Base-by-base conservation (phyloP, 64 coral and sea anemone species). In the Platygyra sinensis region DNA sequence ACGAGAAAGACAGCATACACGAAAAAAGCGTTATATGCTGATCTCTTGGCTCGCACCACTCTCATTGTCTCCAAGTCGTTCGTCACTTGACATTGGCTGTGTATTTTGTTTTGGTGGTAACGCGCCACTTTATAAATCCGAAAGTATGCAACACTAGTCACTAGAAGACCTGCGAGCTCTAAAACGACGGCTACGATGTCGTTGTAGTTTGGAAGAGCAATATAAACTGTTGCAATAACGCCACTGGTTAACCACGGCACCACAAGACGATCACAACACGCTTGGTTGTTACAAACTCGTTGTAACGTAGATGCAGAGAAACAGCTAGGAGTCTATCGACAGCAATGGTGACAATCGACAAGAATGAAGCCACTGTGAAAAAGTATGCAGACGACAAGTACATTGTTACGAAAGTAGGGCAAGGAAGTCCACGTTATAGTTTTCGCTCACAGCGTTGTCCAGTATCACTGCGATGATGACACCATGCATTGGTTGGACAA, bases 251-350 rank as follows among this genome's bases (percentile, higher is more conserved):
- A 36, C 79, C 89, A 91, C 22, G 76, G 42, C n/a, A 57, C 30
- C 30, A 5, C 30, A 91, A 39, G 12, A 50, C 57, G 3, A 65
- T 75, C 13, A 20, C 20, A 3, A 74, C 78, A 18, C 79, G 72
- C 46, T 65, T 91, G 28, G 79, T 50, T 32, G 80, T 91, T 2
- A 91, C 89, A 14, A 84, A n/a, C 4, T 84, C 80, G n/a, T 65
- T 79, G 29, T 91, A 85, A 46, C 89, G 65, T 4, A 91, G 55
- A 22, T 91, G 89, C 20, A 91, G 55, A n/a, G 59, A 74, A 18
- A 91, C 72, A 0, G 79, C 80, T 17, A 91, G 72, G 36, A 91
- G 73, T 51, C 89, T 72, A 55, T 91, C 89, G 18, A 60, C 39
- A 10, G 89, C 81, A 59, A 91, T 91, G 18, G 89, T 69, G 18